phyloP scores from a whole-genome alignment of 2,113 vertebrate species.

The Bos indicus region DNA sequence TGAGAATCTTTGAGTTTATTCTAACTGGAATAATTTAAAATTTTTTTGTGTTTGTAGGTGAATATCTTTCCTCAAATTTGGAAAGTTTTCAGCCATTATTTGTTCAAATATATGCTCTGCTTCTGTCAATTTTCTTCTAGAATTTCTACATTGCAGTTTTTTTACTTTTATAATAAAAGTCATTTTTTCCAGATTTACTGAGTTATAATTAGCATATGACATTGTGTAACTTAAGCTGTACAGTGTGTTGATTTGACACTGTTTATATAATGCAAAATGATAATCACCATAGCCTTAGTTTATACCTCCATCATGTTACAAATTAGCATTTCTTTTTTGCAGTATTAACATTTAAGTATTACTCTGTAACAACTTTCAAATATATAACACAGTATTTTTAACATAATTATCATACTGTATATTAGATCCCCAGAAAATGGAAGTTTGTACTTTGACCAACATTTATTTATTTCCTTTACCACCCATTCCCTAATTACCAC shows the following conservation, averaged over 20 bases:
- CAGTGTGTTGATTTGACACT: neutral
- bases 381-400: neutral
- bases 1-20: neutral
- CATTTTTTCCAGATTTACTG: neutral
- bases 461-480: neutral
- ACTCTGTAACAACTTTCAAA: neutral
- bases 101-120: neutral
- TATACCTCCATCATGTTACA: neutral
- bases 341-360: neutral
- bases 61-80: neutral
- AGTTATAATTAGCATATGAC: neutral
- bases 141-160: neutral
- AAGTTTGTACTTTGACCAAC: neutral
- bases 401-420: neutral
- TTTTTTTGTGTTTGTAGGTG: neutral
- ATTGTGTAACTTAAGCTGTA: neutral
- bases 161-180: neutral
- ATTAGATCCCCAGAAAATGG: neutral
- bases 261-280: neutral
- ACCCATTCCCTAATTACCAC: neutral
- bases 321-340: neutral
- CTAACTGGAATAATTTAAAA: neutral
- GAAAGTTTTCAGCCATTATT: too few relatives aligned
- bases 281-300: neutral
- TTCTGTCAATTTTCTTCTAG: neutral